Percentiles rank a stretch among this genome's conserved stretches.
phyloP scores from a whole-genome alignment of 2,113 vertebrate genomes.

The Montifringilla adamsi region DNA sequence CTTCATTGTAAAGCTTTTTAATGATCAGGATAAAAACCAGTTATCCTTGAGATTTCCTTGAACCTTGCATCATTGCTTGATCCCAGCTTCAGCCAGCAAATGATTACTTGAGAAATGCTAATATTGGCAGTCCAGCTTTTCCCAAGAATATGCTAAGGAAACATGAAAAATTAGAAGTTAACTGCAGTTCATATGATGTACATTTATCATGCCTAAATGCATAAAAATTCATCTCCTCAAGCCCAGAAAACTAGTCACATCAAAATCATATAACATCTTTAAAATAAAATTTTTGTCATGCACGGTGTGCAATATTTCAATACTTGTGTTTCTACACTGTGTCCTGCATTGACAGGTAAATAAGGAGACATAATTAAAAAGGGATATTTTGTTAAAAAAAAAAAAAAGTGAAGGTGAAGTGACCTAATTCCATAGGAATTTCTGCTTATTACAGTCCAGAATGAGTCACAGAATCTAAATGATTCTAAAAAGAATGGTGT shows the following conservation, averaged over 20 bases:
- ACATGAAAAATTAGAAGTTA: neutral
- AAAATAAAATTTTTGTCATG: neutral
- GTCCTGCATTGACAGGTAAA: neutral
- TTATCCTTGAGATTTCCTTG: constrained; percentile 1
- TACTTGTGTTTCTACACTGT: neutral
- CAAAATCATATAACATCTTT: neutral
- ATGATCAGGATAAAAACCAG: neutral
- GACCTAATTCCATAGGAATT: neutral
- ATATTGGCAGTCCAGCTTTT: neutral
- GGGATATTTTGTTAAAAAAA: neutral
- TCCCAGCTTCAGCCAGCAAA: neutral
- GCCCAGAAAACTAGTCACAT: neutral
- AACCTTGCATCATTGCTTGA: neutral
- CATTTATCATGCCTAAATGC: neutral
- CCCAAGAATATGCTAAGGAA: neutral
- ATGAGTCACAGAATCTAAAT: neutral
- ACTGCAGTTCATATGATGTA: neutral
- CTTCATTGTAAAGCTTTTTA: neutral
- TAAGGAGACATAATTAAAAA: neutral
- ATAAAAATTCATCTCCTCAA: neutral
- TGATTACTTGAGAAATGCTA: neutral
- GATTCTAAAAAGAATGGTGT: neutral
- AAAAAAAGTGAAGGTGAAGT: neutral
- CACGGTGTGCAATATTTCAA: neutral
- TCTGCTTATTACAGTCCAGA: neutral